Percentiles rank a stretch among this genome's conserved stretches.
Evolutionary conservation across 1,140 invertebrate genomes (phyloP).

Genomic region (Meloidogyne floridensis): DNA sequence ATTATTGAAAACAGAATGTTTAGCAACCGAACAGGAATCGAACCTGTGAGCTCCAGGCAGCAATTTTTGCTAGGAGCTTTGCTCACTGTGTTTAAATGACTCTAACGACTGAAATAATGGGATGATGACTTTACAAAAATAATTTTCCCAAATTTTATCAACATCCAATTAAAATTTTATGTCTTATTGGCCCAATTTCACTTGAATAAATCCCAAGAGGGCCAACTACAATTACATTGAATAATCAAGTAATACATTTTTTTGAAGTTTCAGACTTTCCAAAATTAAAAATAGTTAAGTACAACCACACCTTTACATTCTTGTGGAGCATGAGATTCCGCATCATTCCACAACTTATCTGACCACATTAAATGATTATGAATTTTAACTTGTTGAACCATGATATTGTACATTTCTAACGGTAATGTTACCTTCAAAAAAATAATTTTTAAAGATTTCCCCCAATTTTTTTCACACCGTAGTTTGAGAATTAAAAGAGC

Average conservation of each 20-base stretch:
- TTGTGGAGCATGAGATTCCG: constrained; percentile 4
- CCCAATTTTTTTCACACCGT: neutral
- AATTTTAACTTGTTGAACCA: constrained; percentile 33
- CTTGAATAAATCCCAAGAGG: too few relatives aligned
- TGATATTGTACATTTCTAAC: constrained; percentile 20
- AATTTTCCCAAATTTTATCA: too few relatives aligned
- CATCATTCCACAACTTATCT: constrained; percentile 35
- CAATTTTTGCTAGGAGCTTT: too few relatives aligned
- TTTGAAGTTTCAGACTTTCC: neutral
- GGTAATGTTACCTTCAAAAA: constrained; percentile 25
- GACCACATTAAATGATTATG: constrained; percentile 42
- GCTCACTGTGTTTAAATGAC: too few relatives aligned
- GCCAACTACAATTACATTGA: too few relatives aligned
- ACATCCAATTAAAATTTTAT: too few relatives aligned
- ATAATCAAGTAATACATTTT: neutral
- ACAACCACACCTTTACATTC: constrained; percentile 24
- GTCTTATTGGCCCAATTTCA: too few relatives aligned
- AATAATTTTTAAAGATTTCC: constrained; percentile 7
- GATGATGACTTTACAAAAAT: too few relatives aligned
- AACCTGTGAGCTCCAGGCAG: too few relatives aligned
- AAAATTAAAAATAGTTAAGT: constrained; percentile 6
- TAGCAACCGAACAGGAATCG: too few relatives aligned
- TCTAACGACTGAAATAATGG: too few relatives aligned
- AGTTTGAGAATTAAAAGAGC: constrained; percentile 27
- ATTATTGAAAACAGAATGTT: too few relatives aligned